Conservation (phyloP, 2,113 vertebrate species). For the Forbesichthys agassizii region DNA sequence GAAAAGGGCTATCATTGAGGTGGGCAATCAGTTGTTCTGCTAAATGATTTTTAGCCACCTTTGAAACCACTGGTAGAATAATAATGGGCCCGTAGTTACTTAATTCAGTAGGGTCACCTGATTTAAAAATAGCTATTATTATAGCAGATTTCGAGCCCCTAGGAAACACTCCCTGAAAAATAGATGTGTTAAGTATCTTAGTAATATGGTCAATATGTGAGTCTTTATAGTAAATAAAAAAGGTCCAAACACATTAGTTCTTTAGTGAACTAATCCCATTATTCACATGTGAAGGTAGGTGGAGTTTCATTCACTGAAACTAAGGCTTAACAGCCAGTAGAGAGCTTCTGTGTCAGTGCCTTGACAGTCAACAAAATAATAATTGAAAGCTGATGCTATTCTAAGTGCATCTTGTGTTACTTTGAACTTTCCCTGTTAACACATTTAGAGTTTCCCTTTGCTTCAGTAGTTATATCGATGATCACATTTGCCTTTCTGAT, state of each 20-base stretch:
- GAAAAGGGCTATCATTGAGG: not conserved
- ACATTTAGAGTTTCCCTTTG: not conserved
- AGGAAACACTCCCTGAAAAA: not conserved
- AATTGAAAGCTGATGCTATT: too few species aligned
- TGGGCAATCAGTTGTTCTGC: slow-evolving; percentile 4
- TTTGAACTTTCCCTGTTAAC: not conserved
- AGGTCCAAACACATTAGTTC: too few species aligned
- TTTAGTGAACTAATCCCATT: too few species aligned
- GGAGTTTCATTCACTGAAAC: too few species aligned
- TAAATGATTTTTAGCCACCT: not conserved
- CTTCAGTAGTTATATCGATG: not conserved
- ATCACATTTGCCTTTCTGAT: not conserved
- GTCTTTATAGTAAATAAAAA: too few species aligned
- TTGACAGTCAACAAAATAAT: too few species aligned
- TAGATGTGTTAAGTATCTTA: not conserved
- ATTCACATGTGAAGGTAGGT: too few species aligned
- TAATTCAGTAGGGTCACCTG: not conserved
- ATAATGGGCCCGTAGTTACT: not conserved
- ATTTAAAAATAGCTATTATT: not conserved
- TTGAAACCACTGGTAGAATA: not conserved
- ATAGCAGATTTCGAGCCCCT: not conserved
- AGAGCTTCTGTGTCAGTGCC: too few species aligned
- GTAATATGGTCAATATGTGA: too few species aligned
- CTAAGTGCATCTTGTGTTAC: too few species aligned
- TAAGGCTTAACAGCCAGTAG: too few species aligned